Evolutionary conservation across 2,797 vertebrate species (phyloP).

Genomic region (Sylvilagus floridanus): DNA sequence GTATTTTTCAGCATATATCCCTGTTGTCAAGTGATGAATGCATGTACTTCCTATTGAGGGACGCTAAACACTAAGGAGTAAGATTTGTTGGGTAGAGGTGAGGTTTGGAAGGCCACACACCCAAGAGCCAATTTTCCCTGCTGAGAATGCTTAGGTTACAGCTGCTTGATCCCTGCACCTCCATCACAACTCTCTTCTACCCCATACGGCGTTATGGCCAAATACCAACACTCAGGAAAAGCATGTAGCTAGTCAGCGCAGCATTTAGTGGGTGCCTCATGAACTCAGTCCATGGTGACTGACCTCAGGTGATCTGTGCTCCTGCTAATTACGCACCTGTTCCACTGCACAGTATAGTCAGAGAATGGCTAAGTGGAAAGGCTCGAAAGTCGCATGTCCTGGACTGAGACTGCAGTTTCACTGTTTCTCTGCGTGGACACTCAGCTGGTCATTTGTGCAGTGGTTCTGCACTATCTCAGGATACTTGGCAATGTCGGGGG

Average conservation of each 20-base stretch:
- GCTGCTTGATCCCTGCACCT: background rate
- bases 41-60: background rate
- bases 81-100: background rate
- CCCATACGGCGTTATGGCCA: background rate
- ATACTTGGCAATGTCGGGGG: background rate
- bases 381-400: background rate
- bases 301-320: background rate
- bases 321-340: background rate
- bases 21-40: background rate
- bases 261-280: background rate
- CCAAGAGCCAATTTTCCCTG: background rate
- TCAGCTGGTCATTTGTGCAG: background rate
- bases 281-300: background rate
- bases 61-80: constrained; percentile 11
- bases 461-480: background rate
- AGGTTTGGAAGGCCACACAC: background rate
- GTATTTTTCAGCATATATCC: background rate
- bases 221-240: background rate
- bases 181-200: background rate
- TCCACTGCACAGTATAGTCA: background rate
- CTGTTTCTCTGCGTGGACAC: background rate
- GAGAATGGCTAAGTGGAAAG: background rate
- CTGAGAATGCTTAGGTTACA: background rate
- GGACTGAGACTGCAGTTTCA: background rate
- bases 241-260: background rate